Evolutionary conservation across 1,140 invertebrate species (phyloP).

Genomic region (Philopotamus ludificatus): DNA sequence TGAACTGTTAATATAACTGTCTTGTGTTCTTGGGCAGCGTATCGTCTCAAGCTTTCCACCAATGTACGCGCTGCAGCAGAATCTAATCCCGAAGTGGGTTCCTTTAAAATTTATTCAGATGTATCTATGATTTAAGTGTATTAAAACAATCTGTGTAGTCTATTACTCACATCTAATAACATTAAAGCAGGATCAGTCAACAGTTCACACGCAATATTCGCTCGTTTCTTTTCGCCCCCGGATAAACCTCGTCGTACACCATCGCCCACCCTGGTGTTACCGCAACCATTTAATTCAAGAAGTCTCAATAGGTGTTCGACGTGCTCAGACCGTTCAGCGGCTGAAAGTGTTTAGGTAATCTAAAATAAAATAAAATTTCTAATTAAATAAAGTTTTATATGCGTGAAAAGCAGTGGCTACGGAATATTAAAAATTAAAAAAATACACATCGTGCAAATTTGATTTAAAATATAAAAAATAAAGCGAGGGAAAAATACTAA

Average conservation of each 20-base stretch:
- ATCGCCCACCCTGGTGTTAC: conserved; percentile 82
- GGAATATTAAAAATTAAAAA: too few species aligned
- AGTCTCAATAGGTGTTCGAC: conserved; percentile 80
- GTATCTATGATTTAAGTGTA: not conserved
- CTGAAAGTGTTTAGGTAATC: conserved; percentile 75
- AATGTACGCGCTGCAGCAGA: conserved; percentile 77
- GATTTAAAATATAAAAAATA: too few species aligned
- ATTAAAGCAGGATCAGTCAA: conserved; percentile 82
- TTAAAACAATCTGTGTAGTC: conserved; percentile 1
- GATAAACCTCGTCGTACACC: conserved; percentile 76
- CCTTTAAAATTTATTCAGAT: conserved; percentile 56
- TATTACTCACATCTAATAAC: conserved; percentile 78
- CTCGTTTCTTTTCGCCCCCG: conserved; percentile 84
- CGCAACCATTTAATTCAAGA: conserved; percentile 73
- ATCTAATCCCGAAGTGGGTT: conserved; percentile 83
- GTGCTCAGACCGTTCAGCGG: conserved; percentile 73
- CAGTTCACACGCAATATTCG: conserved; percentile 84
- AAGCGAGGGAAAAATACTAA: too few species aligned
- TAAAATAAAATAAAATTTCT: conserved; percentile 25
- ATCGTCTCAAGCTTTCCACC: conserved; percentile 73
- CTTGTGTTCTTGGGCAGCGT: conserved; percentile 76
- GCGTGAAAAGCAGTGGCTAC: too few species aligned
- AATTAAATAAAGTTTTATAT: too few species aligned
- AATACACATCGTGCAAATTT: too few species aligned
- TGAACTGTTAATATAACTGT: conserved; percentile 82